These are phyloP conservation scores for Lutjanus argentimaculatus DNA, from an alignment of 2,797 vertebrate species.

Conservation along the genomic window DNA sequence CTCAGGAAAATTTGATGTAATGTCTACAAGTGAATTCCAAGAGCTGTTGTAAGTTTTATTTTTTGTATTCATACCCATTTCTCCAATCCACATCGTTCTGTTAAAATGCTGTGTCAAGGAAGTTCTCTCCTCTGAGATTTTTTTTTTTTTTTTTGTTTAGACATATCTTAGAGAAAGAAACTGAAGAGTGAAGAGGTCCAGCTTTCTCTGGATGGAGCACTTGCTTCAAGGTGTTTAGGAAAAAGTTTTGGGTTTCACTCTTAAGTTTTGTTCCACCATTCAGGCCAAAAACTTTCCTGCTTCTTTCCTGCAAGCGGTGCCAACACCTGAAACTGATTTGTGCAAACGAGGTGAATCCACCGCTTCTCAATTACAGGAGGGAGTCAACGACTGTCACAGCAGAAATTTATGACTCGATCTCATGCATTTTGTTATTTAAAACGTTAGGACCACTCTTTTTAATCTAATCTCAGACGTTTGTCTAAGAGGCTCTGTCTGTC, in stretches of 20 bases:
- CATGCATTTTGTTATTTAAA: background rate
- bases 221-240: conserved; percentile 4
- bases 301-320: background rate
- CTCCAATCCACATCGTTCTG: too few relatives aligned
- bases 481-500: background rate
- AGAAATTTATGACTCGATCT: background rate
- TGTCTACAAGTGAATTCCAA: too few relatives aligned
- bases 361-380: background rate
- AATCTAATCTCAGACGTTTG: conserved; percentile 4
- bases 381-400: background rate
- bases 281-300: background rate
- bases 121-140: too few relatives aligned
- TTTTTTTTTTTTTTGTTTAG: too few relatives aligned
- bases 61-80: too few relatives aligned
- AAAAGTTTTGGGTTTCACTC: conserved; percentile 22
- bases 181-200: background rate
- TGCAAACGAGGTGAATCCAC: background rate
- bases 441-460: background rate
- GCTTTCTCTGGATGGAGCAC: background rate
- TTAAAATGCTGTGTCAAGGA: too few relatives aligned
- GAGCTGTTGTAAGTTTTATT: too few relatives aligned
- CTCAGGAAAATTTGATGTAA: too few relatives aligned
- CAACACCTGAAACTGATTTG: conserved; percentile 31
- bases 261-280: background rate
- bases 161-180: background rate